Conservation (phyloP, 2,888 invertebrate species). For the Allolobophora icterica region DNA sequence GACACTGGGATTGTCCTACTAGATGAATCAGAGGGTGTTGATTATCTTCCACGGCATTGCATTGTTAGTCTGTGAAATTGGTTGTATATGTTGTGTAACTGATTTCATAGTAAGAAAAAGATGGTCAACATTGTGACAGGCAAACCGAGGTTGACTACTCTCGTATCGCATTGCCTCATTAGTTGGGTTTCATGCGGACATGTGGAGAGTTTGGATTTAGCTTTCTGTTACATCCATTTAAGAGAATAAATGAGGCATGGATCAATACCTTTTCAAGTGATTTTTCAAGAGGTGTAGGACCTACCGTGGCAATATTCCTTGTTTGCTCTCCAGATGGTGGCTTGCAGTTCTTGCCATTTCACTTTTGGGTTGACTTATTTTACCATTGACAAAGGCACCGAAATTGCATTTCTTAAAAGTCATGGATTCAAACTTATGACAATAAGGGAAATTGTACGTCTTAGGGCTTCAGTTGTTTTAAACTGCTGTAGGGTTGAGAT, state of each 20-base stretch:
- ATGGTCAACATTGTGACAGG: neutral
- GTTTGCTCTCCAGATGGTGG: too few species aligned
- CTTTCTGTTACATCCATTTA: neutral
- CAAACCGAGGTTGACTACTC: neutral
- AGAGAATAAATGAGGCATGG: neutral
- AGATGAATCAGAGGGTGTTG: neutral
- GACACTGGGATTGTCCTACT: neutral
- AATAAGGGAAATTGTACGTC: too few species aligned
- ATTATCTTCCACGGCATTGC: neutral
- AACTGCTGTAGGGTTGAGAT: too few species aligned
- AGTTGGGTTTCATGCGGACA: neutral
- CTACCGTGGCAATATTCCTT: too few species aligned
- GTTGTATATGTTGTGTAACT: neutral
- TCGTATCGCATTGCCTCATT: neutral
- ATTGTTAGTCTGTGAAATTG: neutral
- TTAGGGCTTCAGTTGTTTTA: too few species aligned
- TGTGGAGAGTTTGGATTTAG: neutral
- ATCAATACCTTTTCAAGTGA: neutral
- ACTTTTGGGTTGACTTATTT: too few species aligned
- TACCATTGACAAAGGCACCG: too few species aligned
- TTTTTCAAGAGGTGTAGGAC: too few species aligned
- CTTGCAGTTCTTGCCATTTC: too few species aligned
- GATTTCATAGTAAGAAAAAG: neutral
- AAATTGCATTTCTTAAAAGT: too few species aligned
- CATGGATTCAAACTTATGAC: too few species aligned